phyloP scores from a whole-genome alignment of 2,797 vertebrate species.

The Huso huso region DNA sequence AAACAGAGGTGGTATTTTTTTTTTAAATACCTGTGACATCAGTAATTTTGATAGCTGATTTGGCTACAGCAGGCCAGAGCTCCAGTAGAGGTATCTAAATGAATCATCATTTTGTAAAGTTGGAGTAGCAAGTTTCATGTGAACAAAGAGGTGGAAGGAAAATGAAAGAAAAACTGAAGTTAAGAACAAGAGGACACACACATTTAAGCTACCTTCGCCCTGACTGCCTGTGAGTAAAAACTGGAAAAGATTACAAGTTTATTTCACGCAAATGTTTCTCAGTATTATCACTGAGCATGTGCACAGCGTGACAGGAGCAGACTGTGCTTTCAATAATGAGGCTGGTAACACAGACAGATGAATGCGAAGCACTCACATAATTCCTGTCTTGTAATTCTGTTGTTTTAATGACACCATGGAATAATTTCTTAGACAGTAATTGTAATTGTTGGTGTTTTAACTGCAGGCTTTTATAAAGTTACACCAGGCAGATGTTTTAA shows the following conservation, averaged over 20 bases:
- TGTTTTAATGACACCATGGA: no score
- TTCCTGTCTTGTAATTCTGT: no score
- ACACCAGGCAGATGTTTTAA: no score
- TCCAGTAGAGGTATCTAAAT: not conserved
- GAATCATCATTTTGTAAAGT: not conserved
- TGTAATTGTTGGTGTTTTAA: no score
- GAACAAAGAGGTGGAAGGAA: not conserved
- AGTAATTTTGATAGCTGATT: not conserved
- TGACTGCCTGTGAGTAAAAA: not conserved
- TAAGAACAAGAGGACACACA: not conserved
- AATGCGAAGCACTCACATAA: no score
- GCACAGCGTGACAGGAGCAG: no score
- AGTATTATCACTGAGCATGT: no score
- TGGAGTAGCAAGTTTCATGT: not conserved
- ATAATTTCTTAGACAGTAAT: no score
- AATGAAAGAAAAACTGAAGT: slow-evolving; percentile 3
- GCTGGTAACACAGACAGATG: no score
- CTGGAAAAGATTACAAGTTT: not conserved
- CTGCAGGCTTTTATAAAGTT: no score
- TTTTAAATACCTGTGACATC: not conserved
- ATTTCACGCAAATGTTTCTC: no score
- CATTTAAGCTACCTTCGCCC: not conserved
- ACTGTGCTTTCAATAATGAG: no score
- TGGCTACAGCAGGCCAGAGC: not conserved
- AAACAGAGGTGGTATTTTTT: slow-evolving; percentile 4